Percentiles rank a stretch among this genome's conserved stretches.
phyloP scores from a whole-genome alignment of 1,140 invertebrate species.

The Drosophila pruinosa region DNA sequence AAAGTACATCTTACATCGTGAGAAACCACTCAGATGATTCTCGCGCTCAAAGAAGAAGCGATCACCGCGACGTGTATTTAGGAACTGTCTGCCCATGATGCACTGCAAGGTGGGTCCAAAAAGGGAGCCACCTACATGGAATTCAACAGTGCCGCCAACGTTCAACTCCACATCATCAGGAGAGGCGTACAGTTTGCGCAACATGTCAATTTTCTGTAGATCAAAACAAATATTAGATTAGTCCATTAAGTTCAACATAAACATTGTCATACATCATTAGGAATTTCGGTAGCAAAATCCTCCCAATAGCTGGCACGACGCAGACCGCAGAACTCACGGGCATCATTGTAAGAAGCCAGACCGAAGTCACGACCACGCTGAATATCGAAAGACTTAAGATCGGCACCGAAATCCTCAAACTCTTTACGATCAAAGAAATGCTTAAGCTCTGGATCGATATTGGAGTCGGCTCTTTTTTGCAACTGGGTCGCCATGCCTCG shows the following conservation, averaged over 20 bases:
- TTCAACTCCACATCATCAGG: constrained; percentile 94
- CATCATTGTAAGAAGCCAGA: constrained; percentile 91
- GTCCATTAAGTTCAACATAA: neutral
- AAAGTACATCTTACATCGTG: constrained; percentile 88
- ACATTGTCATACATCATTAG: constrained; percentile 85
- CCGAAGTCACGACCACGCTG: constrained; percentile 95
- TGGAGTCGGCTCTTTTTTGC: constrained; percentile 87
- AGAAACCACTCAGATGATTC: constrained; percentile 87
- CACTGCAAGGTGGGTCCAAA: constrained; percentile 96
- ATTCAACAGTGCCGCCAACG: constrained; percentile 92
- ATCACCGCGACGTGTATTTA: constrained; percentile 90
- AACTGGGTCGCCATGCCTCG: constrained; percentile 88
- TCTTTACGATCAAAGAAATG: constrained; percentile 89
- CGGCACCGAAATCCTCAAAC: constrained; percentile 82
- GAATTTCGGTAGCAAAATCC: constrained; percentile 89
- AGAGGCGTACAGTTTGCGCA: constrained; percentile 61
- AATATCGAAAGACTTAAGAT: constrained; percentile 92
- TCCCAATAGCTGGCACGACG: constrained; percentile 87
- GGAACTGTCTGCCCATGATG: constrained; percentile 94
- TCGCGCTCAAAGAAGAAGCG: constrained; percentile 92
- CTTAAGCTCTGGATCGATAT: constrained; percentile 90
- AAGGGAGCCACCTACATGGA: constrained; percentile 88
- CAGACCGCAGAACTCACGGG: constrained; percentile 91
- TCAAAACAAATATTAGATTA: neutral
- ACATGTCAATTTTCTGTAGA: constrained; percentile 59